Conservation (phyloP, 2,113 vertebrate genomes). For the Seriola dumerili region DNA sequence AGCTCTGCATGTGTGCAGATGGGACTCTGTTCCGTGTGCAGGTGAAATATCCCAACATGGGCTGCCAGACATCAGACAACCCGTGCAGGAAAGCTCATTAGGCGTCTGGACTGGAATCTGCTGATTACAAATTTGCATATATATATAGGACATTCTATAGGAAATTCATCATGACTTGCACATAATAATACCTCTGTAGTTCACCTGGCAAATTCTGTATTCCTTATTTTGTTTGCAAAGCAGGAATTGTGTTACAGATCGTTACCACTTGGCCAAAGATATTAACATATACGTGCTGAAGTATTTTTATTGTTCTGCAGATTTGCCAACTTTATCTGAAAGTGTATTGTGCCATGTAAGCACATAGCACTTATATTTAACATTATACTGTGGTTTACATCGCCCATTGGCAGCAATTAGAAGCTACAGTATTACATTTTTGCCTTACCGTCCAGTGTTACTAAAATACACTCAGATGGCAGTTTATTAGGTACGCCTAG, state of each 20-base stretch:
- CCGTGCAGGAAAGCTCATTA: constrained; percentile 89
- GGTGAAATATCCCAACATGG: constrained; percentile 93
- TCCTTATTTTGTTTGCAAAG: constrained; percentile 37
- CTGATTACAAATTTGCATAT: constrained; percentile 20
- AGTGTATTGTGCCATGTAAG: neutral
- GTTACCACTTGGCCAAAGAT: constrained; percentile 64
- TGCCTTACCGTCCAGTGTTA: constrained; percentile 63
- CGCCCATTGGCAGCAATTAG: neutral
- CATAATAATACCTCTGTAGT: constrained; percentile 37
- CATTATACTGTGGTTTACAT: constrained; percentile 24
- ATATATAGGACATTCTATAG: constrained; percentile 10
- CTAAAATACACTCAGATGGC: neutral
- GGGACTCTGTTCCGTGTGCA: constrained; percentile 95
- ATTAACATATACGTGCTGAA: neutral
- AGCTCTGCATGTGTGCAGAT: constrained; percentile 97
- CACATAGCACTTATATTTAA: constrained; percentile 21
- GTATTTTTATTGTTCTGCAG: constrained; percentile 42
- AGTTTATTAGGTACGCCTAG: neutral
- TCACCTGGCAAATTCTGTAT: constrained; percentile 19
- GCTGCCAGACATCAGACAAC: constrained; percentile 93
- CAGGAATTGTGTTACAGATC: constrained; percentile 32
- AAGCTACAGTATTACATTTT: constrained; percentile 42
- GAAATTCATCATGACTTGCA: constrained; percentile 28
- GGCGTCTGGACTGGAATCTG: constrained; percentile 34
- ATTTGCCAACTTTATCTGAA: constrained; percentile 32